Evolutionary conservation across 2,888 invertebrate genomes (phyloP), one percentile per base, ranked within the genome.

Genomic region (Amphimallon solstitiale): DNA sequence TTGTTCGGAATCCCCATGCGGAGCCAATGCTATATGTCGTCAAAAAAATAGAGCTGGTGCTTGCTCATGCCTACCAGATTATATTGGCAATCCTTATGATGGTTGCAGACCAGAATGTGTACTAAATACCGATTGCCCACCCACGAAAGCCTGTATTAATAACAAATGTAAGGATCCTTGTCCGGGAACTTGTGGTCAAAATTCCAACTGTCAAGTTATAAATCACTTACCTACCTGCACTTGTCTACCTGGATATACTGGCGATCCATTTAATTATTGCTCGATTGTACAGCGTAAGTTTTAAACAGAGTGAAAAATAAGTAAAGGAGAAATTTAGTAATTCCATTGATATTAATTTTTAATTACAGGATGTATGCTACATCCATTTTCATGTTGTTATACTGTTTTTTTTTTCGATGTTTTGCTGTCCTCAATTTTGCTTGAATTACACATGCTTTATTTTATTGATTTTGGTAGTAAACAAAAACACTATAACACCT

Each of bases 161-260:
- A 88, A 87, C 73, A 90, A 89, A 81, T 92, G 92, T 78, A 85
- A 86, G 75, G 88, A 91, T 78, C 91, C 91, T 21, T 92, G 91
- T 73, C 87, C 89, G 1, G 90, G 90, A 65, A 88, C 87, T 21
- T 92, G 92, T 78, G 91, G 90, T 35, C 82, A 86, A 65, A 89
- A 90, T 76, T 89, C 92, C 3, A 86, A 88, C 67, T 92, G 92
- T 77, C 83, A 85, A 62, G 88, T 89, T 10, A 82, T 89, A n/a
- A 89, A 89, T 73, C 92, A 92, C 77, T 81, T 86, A 48, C 90
- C 91, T 2, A 85, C 82, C 52, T 91, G 91, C 76, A 84, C 84
- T 54, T 91, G 91, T 76, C 79, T 84, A 56, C 73, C 77, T 23
- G 88, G 89, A 61, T 88, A 84, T 73, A 87, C 85, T 54, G 89